A percentile compares a stretch with the other conserved stretches of the same genome.
Evolutionary conservation across 2,113 vertebrate species (phyloP).

Genomic region (Rattus norvegicus): DNA sequence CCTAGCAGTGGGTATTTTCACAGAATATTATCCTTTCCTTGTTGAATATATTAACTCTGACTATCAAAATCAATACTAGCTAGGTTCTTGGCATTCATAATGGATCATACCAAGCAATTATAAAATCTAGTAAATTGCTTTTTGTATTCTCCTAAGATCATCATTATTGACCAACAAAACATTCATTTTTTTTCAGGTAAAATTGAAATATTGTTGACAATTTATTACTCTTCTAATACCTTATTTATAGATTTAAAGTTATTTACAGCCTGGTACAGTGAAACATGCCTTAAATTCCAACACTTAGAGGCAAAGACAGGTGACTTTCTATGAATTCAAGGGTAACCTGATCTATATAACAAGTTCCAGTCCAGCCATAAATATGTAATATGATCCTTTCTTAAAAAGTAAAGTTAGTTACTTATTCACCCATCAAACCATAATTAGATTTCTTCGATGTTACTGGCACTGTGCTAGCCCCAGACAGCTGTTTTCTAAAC

Average conservation of each 20-base stretch:
- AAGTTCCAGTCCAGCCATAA: not conserved
- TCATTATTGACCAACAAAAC: not conserved
- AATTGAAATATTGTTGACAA: not conserved
- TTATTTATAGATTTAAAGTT: not conserved
- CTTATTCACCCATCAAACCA: not conserved
- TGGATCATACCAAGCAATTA: not conserved
- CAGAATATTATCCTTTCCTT: not conserved
- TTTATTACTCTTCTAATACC: not conserved
- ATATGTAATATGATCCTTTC: not conserved
- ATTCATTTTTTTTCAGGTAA: not conserved
- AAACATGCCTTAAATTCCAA: not conserved
- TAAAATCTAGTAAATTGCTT: conserved; percentile 5
- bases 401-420: not conserved
- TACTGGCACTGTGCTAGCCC: not conserved
- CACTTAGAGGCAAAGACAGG: not conserved
- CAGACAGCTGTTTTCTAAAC: not conserved
- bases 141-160: not conserved
- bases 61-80: not conserved
- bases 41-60: not conserved
- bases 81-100: not conserved
- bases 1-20: not conserved
- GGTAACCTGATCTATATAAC: not conserved
- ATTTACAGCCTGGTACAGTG: not conserved
- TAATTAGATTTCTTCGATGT: not conserved
- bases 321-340: not conserved